Evolutionary conservation across 2,113 vertebrate species (phyloP).

Genomic region (Zootoca vivipara): DNA sequence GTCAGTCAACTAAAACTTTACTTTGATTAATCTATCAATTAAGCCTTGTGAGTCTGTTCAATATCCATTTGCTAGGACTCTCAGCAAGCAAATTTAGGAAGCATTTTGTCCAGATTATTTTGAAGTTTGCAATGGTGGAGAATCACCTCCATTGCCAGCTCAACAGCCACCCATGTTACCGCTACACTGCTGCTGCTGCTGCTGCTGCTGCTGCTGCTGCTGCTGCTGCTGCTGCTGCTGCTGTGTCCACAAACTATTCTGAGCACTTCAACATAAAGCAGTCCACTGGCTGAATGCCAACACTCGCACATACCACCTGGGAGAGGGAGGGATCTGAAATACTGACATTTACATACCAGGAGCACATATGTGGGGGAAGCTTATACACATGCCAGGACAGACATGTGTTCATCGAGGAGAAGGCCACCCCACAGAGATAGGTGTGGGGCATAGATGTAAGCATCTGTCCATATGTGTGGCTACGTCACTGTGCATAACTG

Average conservation of each 20-base stretch:
- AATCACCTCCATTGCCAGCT: not conserved
- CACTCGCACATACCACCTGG: not conserved
- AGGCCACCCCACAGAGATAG: fast-evolving
- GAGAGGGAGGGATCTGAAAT: not conserved
- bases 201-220: not conserved
- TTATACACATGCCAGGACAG: not conserved
- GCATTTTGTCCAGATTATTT: no score
- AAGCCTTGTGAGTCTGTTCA: no score
- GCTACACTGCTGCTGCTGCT: no score
- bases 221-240: not conserved
- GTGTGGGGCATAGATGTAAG: not conserved
- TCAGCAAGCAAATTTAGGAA: no score
- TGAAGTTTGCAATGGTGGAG: not conserved
- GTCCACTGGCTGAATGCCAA: not conserved
- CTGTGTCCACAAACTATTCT: not conserved
- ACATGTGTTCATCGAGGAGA: not conserved
- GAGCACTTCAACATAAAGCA: slow-evolving; percentile 12
- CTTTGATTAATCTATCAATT: no score
- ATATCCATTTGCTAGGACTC: no score
- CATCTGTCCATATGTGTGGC: not conserved
- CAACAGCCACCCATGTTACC: no score
- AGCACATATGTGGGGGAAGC: fast-evolving
- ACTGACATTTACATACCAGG: not conserved
- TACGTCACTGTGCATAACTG: not conserved
- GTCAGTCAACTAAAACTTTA: not conserved